A percentile compares a stretch with the other conserved stretches of the same genome.
phyloP scores from a whole-genome alignment of 2,888 invertebrate genomes.

The Camptogramma bilineatum region DNA sequence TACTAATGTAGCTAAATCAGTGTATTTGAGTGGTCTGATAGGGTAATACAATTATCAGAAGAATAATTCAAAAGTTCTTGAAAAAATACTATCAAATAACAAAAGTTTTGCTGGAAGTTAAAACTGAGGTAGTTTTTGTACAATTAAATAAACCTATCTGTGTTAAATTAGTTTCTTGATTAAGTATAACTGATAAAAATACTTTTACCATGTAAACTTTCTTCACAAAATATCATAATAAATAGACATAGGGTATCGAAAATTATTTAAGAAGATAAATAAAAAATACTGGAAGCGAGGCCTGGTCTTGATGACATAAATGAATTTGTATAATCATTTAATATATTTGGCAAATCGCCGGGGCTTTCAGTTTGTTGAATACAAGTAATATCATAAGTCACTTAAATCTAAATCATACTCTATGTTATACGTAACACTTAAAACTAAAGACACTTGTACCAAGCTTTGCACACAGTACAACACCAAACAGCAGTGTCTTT shows the following conservation, averaged over 20 bases:
- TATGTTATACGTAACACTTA: conserved; percentile 26
- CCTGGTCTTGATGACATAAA: neutral
- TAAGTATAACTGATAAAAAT: too few relatives aligned
- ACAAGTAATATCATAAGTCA: conserved; percentile 9
- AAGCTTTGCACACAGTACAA: conserved; percentile 81
- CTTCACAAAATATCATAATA: too few relatives aligned
- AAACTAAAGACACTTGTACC: conserved; percentile 65
- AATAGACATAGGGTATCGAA: too few relatives aligned
- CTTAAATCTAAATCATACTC: conserved; percentile 26
- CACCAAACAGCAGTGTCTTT: conserved; percentile 74
- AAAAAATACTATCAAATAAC: neutral
- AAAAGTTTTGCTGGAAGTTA: conserved; percentile 29
- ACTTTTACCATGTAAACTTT: too few relatives aligned
- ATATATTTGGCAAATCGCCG: neutral
- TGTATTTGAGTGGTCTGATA: neutral
- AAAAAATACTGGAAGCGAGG: neutral
- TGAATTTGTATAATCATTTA: neutral
- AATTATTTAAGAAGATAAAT: too few relatives aligned
- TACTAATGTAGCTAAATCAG: conserved; percentile 4
- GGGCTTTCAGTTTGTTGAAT: neutral
- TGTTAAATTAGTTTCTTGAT: too few relatives aligned
- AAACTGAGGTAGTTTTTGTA: conserved; percentile 34
- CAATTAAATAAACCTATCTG: neutral
- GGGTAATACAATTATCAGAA: neutral
- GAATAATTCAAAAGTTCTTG: neutral